Evolutionary conservation across 2,113 vertebrate genomes (phyloP), one percentile per base, ranked within the genome.

Genomic region (Hippocampus guttulatus): DNA sequence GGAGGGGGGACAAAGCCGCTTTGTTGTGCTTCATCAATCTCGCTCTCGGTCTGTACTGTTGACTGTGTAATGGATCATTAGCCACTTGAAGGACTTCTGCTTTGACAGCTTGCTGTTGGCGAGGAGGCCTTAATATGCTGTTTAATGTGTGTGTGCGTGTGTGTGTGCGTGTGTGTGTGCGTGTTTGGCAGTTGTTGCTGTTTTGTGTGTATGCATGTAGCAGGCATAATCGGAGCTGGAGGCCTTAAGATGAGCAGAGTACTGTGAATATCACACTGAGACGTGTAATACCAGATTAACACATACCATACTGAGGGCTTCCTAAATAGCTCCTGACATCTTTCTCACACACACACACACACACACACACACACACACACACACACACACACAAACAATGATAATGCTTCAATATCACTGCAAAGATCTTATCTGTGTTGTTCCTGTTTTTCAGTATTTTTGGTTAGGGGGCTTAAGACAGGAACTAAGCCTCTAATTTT

Each of bases 261-360:
- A 70, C 79, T 84, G 77, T 84, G 84, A 81, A 87, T 77, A 83
- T 85, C 77, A 81, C 76, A 76, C 55, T 85, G 78, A 87, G 82
- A 80, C 20, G 75, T 89, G 86, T 85, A 87, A 85, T 86, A 89
- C 88, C 76, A 38, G 87, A 90, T 92, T 91, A 88, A 69, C 76
- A 70, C 70, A 78, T 64, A 79, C 81, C 70, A 76, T 77, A 77
- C 77, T 63, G 67, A 81, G 75, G 70, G 76, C 72, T 79, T 69
- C 75, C 70, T 78, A 82, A 86, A 85, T 77, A 73, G 71, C 80
- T 80, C 67, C 72, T 64, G 75, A 73, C 73, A 79, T 64, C 67
- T 52, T 71, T 74, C 1, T 62, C 65, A 63, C 58, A 84, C 67
- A 62, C 67, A 33, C 8, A 61, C 23, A 41, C 9, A 15, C 1